phyloP scores from a whole-genome alignment of 2,888 invertebrate species.

The Selenia dentaria region DNA sequence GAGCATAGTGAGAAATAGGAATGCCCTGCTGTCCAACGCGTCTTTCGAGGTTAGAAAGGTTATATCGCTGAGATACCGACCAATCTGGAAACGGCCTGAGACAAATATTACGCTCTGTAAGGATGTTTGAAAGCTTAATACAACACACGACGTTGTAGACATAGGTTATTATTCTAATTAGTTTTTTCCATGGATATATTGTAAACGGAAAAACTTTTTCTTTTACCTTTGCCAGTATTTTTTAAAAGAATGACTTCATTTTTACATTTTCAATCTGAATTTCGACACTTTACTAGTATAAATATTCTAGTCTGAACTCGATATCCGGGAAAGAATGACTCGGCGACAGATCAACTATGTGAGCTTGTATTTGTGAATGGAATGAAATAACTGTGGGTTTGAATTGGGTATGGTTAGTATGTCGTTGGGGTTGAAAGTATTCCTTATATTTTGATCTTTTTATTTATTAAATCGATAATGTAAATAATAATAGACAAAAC shows the following conservation, averaged over 20 bases:
- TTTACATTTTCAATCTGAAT: constrained; percentile 37
- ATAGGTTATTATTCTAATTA: constrained; percentile 51
- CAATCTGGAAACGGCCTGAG: constrained; percentile 35
- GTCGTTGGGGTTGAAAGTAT: constrained; percentile 29
- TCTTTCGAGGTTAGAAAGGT: too few relatives aligned
- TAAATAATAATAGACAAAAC: constrained; percentile 38
- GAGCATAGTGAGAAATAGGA: too few relatives aligned
- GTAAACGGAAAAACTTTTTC: constrained; percentile 42
- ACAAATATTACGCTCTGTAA: constrained; percentile 61
- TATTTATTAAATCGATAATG: constrained; percentile 46
- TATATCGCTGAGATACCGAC: too few relatives aligned
- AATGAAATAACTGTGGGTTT: constrained; percentile 33
- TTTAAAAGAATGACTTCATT: constrained; percentile 46
- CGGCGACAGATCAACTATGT: constrained; percentile 21
- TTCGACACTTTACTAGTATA: constrained; percentile 42
- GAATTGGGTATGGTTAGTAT: constrained; percentile 25
- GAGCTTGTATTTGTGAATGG: constrained; percentile 28
- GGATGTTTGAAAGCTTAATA: constrained; percentile 59
- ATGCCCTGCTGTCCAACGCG: too few relatives aligned
- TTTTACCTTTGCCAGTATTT: constrained; percentile 78
- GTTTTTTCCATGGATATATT: constrained; percentile 45
- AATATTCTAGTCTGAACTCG: constrained; percentile 68
- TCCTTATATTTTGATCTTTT: constrained; percentile 44
- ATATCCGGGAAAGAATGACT: constrained; percentile 60
- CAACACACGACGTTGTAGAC: constrained; percentile 45